These are phyloP conservation scores for Sturnus vulgaris DNA, from an alignment of 2,113 vertebrate genomes.

Conservation along the genomic window DNA sequence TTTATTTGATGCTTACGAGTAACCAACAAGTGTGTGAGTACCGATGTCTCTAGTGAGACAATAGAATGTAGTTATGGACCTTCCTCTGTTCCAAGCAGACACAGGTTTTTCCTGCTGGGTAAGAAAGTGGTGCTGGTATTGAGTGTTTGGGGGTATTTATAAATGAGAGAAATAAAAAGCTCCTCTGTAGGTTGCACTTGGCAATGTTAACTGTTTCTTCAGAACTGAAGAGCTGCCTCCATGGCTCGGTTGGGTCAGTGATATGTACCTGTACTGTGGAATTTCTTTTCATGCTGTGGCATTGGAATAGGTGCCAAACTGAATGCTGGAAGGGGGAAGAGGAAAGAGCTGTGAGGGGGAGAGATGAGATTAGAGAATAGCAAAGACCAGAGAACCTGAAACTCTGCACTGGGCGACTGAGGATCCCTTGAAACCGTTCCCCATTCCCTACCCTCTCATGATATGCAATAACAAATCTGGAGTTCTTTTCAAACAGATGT, in stretches of 20 bases:
- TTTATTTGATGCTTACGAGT: neutral
- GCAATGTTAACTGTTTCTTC: neutral
- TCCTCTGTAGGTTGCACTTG: neutral
- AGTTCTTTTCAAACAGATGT: neutral
- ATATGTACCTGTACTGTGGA: neutral
- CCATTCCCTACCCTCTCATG: neutral
- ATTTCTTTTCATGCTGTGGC: neutral
- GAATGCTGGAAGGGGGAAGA: neutral
- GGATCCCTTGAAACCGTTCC: neutral
- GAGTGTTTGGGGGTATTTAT: neutral
- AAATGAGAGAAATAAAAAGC: neutral
- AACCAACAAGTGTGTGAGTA: neutral
- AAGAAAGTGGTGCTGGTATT: neutral
- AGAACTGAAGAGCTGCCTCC: neutral
- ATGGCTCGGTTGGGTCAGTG: fast-evolving
- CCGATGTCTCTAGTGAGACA: neutral
- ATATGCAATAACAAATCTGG: neutral
- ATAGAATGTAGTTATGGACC: neutral
- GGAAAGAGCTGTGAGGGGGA: neutral
- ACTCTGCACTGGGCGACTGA: neutral
- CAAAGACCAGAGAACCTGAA: neutral
- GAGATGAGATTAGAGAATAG: neutral
- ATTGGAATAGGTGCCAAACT: neutral
- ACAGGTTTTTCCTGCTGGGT: neutral
- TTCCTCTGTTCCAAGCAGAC: neutral